Evolutionary conservation across 2,888 invertebrate species (phyloP).

Genomic region (Philopedon plagiatum): DNA sequence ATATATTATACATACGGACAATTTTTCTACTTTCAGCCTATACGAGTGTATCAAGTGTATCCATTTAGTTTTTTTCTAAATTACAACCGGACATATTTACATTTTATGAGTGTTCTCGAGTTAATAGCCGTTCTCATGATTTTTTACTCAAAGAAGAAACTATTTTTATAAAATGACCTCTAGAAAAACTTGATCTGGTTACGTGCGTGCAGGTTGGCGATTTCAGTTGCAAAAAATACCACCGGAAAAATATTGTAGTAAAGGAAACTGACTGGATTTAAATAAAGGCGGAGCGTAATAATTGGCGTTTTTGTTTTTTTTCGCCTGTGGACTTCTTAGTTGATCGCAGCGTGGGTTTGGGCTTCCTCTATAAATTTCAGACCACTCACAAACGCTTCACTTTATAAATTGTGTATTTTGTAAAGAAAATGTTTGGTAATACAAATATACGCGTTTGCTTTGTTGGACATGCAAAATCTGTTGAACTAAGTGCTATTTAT

Average conservation of each 20-base stretch:
- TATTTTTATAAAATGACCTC: background rate
- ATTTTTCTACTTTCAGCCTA: too few species aligned
- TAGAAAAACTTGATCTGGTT: conserved; percentile 19
- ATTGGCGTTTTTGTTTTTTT: conserved; percentile 38
- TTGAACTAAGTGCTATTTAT: background rate
- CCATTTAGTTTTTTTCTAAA: too few species aligned
- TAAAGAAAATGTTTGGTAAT: conserved; percentile 6
- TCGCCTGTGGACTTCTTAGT: conserved; percentile 21
- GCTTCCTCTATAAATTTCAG: conserved; percentile 34
- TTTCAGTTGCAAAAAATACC: conserved; percentile 18
- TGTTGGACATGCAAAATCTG: conserved; percentile 11
- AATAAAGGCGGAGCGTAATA: conserved; percentile 42
- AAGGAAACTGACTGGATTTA: conserved; percentile 40
- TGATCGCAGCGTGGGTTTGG: conserved; percentile 26
- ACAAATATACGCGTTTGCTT: conserved; percentile 18
- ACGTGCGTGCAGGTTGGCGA: conserved; percentile 7
- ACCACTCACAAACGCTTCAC: conserved; percentile 9
- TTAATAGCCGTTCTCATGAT: background rate
- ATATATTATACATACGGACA: too few species aligned
- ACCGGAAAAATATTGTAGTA: conserved; percentile 30
- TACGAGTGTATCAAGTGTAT: too few species aligned
- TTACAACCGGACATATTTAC: background rate
- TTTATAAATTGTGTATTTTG: conserved; percentile 21
- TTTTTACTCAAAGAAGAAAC: background rate
- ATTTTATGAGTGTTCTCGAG: background rate